A percentile compares a stretch with the other conserved stretches of the same genome.
Evolutionary conservation across 2,113 vertebrate species (phyloP).

Genomic region (Prunella himalayana): DNA sequence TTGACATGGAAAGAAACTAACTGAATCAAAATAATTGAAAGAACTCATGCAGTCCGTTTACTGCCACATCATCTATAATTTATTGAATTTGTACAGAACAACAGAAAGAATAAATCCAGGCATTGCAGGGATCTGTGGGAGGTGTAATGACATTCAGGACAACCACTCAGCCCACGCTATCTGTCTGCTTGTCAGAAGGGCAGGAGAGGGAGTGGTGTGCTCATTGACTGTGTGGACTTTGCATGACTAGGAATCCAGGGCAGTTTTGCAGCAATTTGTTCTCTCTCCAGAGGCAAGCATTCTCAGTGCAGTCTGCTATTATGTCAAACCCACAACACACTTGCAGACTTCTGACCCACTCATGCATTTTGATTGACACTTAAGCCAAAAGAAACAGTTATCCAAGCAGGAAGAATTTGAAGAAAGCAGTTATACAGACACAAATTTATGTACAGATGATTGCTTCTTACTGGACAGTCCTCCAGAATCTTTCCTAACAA

Average conservation of each 20-base stretch:
- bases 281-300: not conserved
- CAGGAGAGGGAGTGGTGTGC: not conserved
- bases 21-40: not conserved
- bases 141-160: not conserved
- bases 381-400: not conserved
- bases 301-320: not conserved
- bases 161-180: accelerated
- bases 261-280: not conserved
- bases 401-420: not conserved
- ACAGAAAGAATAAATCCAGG: not conserved
- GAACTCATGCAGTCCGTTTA: not conserved
- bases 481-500: not conserved
- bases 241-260: not conserved
- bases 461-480: not conserved
- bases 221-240: not conserved
- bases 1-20: not conserved
- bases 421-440: not conserved
- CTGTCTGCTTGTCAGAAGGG: not conserved
- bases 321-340: not conserved
- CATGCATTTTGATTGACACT: not conserved
- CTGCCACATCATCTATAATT: not conserved
- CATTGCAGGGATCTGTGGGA: not conserved
- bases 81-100: not conserved
- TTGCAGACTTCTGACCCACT: not conserved
- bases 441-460: not conserved